phyloP scores from a whole-genome alignment of 2,888 invertebrate genomes.

The Drosophila hamatofila region DNA sequence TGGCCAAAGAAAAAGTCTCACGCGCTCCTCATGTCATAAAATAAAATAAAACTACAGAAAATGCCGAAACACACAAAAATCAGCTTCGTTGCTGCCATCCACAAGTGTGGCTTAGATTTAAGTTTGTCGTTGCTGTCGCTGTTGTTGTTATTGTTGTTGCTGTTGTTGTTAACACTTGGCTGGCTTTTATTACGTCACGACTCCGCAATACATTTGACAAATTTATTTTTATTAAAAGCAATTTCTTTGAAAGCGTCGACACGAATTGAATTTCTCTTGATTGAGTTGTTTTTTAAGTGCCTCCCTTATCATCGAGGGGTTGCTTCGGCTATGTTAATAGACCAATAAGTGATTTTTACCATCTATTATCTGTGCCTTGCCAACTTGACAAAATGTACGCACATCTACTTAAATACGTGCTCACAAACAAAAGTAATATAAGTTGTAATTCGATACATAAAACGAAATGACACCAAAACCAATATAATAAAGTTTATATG shows the following conservation, averaged over 20 bases:
- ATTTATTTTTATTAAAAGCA: slow-evolving; percentile 75
- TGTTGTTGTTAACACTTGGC: slow-evolving; percentile 21
- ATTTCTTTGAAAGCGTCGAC: slow-evolving; percentile 69
- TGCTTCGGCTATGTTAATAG: slow-evolving; percentile 16
- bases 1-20: slow-evolving; percentile 57
- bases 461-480: too few species aligned
- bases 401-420: background rate
- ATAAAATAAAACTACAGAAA: slow-evolving; percentile 35
- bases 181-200: slow-evolving; percentile 70
- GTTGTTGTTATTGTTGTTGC: slow-evolving; percentile 1
- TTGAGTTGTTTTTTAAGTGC: slow-evolving; percentile 63
- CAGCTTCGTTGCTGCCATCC: slow-evolving; percentile 26
- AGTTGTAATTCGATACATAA: background rate
- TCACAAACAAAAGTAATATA: background rate
- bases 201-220: slow-evolving; percentile 72
- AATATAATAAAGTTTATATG: background rate
- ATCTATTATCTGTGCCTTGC: background rate
- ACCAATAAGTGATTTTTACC: slow-evolving; percentile 26
- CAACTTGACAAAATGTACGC: background rate
- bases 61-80: slow-evolving; percentile 40
- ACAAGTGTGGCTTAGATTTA: slow-evolving; percentile 31
- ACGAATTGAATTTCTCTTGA: slow-evolving; percentile 71
- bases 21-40: slow-evolving; percentile 50
- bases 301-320: slow-evolving; percentile 1
- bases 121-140: slow-evolving; percentile 13